Evolutionary conservation across 2,797 vertebrate species (phyloP), one percentile per base, ranked within the genome.

Genomic region (Dallia pectoralis): DNA sequence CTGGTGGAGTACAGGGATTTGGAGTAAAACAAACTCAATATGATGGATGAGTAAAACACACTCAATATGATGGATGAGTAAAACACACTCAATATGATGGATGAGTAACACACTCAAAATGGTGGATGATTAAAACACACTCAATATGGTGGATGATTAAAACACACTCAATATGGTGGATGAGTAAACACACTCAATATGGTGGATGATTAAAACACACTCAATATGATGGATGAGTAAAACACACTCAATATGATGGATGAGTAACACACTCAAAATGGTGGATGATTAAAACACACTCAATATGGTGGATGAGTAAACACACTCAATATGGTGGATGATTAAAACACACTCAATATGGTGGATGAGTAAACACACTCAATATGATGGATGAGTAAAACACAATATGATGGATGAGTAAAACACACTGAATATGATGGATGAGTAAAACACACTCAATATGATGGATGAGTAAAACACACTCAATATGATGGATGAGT

Each of bases 1-100:
- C 15, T 25, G 7, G n/a, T 12, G 53, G 67, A n/a, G 64, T 22
- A 56, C 19, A 33, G 5, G 7, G 49, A 53, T 47, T 79, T 72
- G 44, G 68, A 56, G 53, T 33, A 32, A 27, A 53, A 15, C 71
- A 71, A 49, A n/a, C n/a, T n/a, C n/a, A n/a, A n/a, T n/a, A n/a
- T n/a, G n/a, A n/a, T 14, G 40, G 40, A 49, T 25, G 49, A 22
- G 59, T 47, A 61, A 70, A 70, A 44, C 25, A 19, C 56, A n/a
- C 32, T 65, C 36, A 5, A 70, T 12, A 29, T 19, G 22, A 69
- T 61, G 14, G 22, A 25, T 44, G n/a, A n/a, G n/a, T n/a, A n/a
- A n/a, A n/a, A n/a, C n/a, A n/a, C n/a, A n/a, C n/a, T n/a, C n/a
- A n/a, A n/a, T n/a, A n/a, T n/a, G n/a, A n/a, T n/a, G n/a, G n/a